A percentile compares a stretch with the other conserved stretches of the same genome.
Conservation (phyloP, 2,888 invertebrate species). For the Xanthostigma xanthostigma region DNA sequence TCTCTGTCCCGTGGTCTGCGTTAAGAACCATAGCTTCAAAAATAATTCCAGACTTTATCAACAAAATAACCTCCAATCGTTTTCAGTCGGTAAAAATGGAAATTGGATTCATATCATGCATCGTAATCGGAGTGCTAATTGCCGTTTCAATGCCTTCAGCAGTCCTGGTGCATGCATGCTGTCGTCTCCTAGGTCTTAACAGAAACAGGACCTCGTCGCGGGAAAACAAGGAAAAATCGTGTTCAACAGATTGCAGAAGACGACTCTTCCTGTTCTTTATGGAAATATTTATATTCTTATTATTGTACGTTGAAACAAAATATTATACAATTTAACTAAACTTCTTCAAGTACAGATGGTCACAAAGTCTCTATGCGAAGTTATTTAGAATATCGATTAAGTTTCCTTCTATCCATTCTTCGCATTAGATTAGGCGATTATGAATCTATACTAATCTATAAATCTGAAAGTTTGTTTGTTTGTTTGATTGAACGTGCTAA, state of each 20-base stretch:
- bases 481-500: too few species aligned
- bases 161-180: constrained; percentile 36
- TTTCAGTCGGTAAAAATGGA: constrained; percentile 53
- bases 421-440: too few species aligned
- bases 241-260: constrained; percentile 30
- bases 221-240: neutral
- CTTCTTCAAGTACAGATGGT: too few species aligned
- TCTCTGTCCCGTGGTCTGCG: too few species aligned
- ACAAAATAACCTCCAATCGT: neutral
- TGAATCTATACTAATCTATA: too few species aligned
- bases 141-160: constrained; percentile 48
- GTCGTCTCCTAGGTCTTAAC: constrained; percentile 27
- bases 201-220: constrained; percentile 28
- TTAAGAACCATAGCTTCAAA: too few species aligned
- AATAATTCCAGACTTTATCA: too few species aligned
- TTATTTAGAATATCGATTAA: too few species aligned
- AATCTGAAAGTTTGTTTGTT: too few species aligned
- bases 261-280: constrained; percentile 28
- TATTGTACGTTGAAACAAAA: constrained; percentile 27
- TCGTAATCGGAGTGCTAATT: constrained; percentile 45
- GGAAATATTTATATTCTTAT: constrained; percentile 29
- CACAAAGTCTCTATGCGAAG: too few species aligned
- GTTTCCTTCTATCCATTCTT: too few species aligned
- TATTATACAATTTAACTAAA: neutral
- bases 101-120: constrained; percentile 47